Base-by-base conservation (phyloP, 2,888 invertebrate species). In the Marronus borbonicus region DNA sequence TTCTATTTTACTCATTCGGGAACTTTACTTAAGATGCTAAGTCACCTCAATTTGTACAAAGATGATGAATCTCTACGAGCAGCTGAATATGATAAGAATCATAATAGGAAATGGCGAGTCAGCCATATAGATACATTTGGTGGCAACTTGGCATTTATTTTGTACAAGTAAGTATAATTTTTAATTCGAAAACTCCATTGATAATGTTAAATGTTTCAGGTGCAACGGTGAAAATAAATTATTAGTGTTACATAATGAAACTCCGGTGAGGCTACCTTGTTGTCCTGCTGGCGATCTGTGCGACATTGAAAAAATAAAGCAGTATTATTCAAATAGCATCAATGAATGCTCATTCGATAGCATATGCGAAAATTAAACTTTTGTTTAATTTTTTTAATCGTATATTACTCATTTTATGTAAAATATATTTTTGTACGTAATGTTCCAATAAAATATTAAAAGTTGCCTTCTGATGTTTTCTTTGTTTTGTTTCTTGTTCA, bases 1-100 rank as follows among this genome's bases (percentile, higher is more conserved):
- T 92, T 94, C 81, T 93, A 95, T 84, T 96, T 96, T 85, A 92
- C 95, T 0, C 96, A 97, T 88, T 96, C 96, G 0, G 96, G 96
- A 2, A 93, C 96, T 0, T 85, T 96, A 62, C 88, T 96, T 44
- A 97, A 96, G 89, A 86, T 95, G 74, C 85, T 96, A 66, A 91
- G 94, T 0, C 92, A 94, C 83, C 87, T 96, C 81, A 93, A 93
- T 14, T 89, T 97, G 8, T 95, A 94, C 83, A 92, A 92, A 85
- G 95, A 96, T 68, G 85, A 90, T 0, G 80, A 88, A 2, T 91
- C 90, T 39, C 88, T 96, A 65, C 91, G 88, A n/a, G 92, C 93
- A 55, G 88, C 91, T 79, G 88, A 87, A 86, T 89, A 90, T 39
- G 84, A 86, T 52, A 86, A 86, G 70, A 84, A 78, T 14, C 66